Percentiles rank a stretch among this genome's conserved stretches.
Conservation (phyloP, 64 coral and sea anemone genomes). For the Catalaphyllia jardinei region DNA sequence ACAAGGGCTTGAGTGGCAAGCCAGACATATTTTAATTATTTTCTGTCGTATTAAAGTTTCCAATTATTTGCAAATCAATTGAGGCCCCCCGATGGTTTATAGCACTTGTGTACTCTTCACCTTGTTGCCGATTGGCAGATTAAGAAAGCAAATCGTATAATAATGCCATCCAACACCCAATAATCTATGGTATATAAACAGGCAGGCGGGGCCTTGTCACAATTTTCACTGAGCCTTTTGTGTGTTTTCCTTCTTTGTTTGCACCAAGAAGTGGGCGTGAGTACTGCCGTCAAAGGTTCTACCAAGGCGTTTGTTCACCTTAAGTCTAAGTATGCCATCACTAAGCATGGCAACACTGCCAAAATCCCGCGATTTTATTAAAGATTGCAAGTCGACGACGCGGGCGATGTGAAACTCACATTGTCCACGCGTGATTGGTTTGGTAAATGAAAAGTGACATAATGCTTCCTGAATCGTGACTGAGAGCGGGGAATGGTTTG, state of each 20-base stretch:
- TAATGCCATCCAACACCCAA: constrained; percentile 97
- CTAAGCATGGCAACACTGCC: constrained; percentile 17
- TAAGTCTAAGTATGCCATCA: neutral
- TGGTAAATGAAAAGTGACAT: constrained; percentile 90
- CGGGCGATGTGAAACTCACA: constrained; percentile 50
- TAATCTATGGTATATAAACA: constrained; percentile 97
- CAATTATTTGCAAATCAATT: constrained; percentile 99
- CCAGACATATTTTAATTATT: constrained; percentile 99
- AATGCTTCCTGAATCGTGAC: constrained; percentile 96
- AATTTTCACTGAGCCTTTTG: constrained; percentile 92
- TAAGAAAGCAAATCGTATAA: constrained; percentile 97
- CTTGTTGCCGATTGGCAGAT: constrained; percentile 91
- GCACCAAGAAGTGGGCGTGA: constrained; percentile 63
- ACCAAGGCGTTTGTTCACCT: neutral
- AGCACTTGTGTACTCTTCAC: constrained; percentile 93
- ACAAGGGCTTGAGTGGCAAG: constrained; percentile 98
- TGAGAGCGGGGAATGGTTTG: constrained; percentile 60
- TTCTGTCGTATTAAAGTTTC: constrained; percentile 99
- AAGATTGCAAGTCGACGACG: constrained; percentile 16
- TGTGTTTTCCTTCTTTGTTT: constrained; percentile 83
- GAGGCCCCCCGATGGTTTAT: constrained; percentile 91
- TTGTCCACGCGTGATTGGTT: constrained; percentile 64
- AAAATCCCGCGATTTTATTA: constrained; percentile 35
- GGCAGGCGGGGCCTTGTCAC: constrained; percentile 84
- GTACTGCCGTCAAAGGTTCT: neutral